A percentile compares a stretch with the other conserved stretches of the same genome.
phyloP scores from a whole-genome alignment of 2,797 vertebrate genomes.

The Pitangus sulphuratus region DNA sequence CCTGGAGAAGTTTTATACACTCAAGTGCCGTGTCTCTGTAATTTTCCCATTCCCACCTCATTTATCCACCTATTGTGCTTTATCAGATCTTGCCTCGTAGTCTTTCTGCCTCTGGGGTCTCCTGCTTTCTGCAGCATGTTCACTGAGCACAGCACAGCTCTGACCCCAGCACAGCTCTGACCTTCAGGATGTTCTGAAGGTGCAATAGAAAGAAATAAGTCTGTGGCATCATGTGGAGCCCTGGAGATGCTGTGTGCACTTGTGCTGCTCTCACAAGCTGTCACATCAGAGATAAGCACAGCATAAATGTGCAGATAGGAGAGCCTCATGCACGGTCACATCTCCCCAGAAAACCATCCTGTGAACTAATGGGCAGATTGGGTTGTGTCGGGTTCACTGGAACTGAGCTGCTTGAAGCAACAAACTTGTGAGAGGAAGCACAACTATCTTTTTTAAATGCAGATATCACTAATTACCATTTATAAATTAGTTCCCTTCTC shows the following conservation, averaged over 20 bases:
- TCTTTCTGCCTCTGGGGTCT: not conserved
- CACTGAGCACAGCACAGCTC: not conserved
- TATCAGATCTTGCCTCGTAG: not conserved
- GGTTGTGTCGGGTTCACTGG: not conserved
- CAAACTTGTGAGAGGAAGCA: not conserved
- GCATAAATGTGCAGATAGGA: not conserved
- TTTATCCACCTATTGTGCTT: not conserved
- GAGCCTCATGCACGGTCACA: not conserved
- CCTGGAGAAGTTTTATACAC: not conserved
- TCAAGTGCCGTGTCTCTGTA: accelerated
- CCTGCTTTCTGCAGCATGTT: not conserved
- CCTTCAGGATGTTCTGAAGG: not conserved
- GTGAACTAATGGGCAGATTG: not conserved
- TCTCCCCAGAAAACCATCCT: not conserved
- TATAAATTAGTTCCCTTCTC: not conserved
- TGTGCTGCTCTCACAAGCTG: not conserved
- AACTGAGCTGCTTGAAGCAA: not conserved
- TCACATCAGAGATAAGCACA: not conserved
- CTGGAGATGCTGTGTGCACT: not conserved
- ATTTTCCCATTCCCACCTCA: not conserved
- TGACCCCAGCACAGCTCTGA: not conserved
- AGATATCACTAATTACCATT: not conserved
- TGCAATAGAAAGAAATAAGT: not conserved
- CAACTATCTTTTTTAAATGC: not conserved
- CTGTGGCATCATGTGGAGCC: not conserved